Evolutionary conservation across 1,140 invertebrate species (phyloP).

Genomic region (Drosophila parabipectinata): DNA sequence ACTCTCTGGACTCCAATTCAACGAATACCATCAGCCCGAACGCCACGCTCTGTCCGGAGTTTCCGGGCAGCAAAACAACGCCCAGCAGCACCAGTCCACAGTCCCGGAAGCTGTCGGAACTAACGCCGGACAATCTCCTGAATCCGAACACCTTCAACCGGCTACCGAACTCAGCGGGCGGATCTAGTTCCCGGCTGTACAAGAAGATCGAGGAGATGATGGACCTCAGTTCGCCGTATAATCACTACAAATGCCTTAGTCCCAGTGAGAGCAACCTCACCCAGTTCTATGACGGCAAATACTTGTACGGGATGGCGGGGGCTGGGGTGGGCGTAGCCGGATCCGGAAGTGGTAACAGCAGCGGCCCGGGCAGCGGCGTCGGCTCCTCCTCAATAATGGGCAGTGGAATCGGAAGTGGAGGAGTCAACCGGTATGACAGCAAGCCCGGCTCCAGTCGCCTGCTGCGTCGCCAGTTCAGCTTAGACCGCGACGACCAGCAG

Average conservation of each 20-base stretch:
- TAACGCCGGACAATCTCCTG: constrained; percentile 72
- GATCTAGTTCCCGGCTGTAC: constrained; percentile 77
- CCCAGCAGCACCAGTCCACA: constrained; percentile 71
- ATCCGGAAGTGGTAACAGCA: constrained; percentile 17
- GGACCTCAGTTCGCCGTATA: constrained; percentile 89
- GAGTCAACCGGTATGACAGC: constrained; percentile 62
- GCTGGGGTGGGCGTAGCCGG: constrained; percentile 21
- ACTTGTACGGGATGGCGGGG: constrained; percentile 60
- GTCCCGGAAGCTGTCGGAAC: constrained; percentile 75
- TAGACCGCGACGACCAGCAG: constrained; percentile 87
- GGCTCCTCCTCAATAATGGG: constrained; percentile 44
- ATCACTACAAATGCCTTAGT: constrained; percentile 89
- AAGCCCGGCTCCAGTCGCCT: constrained; percentile 85
- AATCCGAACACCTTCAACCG: constrained; percentile 82
- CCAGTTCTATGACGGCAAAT: constrained; percentile 83
- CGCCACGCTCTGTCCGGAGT: constrained; percentile 74
- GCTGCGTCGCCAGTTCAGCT: constrained; percentile 88
- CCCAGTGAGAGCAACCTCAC: constrained; percentile 87
- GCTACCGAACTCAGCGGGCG: constrained; percentile 72
- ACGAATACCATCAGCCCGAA: constrained; percentile 81
- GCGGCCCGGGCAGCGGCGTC: constrained; percentile 41
- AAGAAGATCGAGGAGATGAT: constrained; percentile 85
- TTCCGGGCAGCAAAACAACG: constrained; percentile 67
- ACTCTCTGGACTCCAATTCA: constrained; percentile 80
- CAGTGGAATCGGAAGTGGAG: constrained; percentile 5